Evolutionary conservation across 2,888 invertebrate species (phyloP), one percentile per base, ranked within the genome.

Genomic region (Macropis europaea): DNA sequence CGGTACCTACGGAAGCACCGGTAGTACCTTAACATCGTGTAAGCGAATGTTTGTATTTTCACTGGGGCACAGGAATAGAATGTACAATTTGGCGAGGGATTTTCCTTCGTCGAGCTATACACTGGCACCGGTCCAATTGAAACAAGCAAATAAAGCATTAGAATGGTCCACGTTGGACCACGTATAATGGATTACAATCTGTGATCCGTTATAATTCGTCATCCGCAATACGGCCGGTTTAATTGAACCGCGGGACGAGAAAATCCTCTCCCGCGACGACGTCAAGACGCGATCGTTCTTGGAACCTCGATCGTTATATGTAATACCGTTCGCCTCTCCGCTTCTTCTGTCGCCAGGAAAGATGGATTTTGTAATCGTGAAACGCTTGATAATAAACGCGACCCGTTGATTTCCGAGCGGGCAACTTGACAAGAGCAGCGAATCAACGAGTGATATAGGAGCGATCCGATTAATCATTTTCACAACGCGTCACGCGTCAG

Each of bases 81-180:
- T 73, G 40, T 48, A 60, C 59, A 53, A 60, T 74, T 66, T 71
- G 67, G 61, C 69, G 69, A 50, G 60, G 36, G 67, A 63, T 72
- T 76, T 76, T 56, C 70, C 56, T 60, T 54, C 67, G 43, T 5
- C 40, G 36, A 42, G 52, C 60, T 67, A 57, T 64, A 72, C 56
- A 17, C 52, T 76, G 76, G 76, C 71, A 19, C 5, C 2, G 3
- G 0, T 64, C 76, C 76, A 71, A 48, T 34, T 71, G 59, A 42
- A 71, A 56, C 60, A 67, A 60, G 54, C 76, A 63, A 76, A 67
- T 75, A 64, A 76, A 72, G 67, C 72, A 61, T 63, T 72, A 72
- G 68, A 76, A 72, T 64, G 73, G 48, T 57, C 61, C 48, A 47
- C 56, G 43, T 61, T 45, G 17, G 48, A 26, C 40, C 47, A 57